Conservation (phyloP, 2,113 vertebrate genomes). For the Ariopsis seemanni region DNA sequence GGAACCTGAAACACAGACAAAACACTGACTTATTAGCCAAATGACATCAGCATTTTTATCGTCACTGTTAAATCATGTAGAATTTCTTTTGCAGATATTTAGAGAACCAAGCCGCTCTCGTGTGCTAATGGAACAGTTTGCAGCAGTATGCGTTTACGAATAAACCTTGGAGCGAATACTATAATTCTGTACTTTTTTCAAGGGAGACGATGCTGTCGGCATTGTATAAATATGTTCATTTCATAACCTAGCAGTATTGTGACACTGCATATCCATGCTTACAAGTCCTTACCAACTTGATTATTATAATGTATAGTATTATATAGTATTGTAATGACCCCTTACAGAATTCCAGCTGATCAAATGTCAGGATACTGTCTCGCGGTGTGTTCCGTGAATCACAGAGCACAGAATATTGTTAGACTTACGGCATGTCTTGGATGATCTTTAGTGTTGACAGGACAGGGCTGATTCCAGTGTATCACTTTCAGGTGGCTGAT, state of each 20-base stretch:
- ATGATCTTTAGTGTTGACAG: conserved; percentile 19
- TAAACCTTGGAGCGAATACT: background rate
- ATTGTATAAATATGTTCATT: background rate
- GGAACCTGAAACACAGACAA: conserved; percentile 47
- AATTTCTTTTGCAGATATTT: conserved; percentile 25
- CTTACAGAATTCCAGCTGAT: conserved; percentile 9
- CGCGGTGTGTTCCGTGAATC: conserved; percentile 18
- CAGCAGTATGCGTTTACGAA: background rate
- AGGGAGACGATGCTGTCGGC: background rate
- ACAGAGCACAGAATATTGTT: conserved; percentile 5
- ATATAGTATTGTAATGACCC: background rate
- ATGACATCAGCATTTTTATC: conserved; percentile 39
- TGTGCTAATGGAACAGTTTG: conserved; percentile 8
- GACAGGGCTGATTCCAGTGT: background rate
- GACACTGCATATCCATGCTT: background rate
- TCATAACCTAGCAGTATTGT: background rate
- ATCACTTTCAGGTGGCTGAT: conserved; percentile 39
- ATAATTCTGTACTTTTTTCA: background rate
- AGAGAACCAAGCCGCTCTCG: background rate
- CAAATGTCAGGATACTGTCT: conserved; percentile 2
- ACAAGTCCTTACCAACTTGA: background rate
- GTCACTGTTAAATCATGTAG: conserved; percentile 24
- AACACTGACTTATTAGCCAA: conserved; percentile 41
- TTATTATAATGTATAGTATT: background rate
- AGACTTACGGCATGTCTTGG: conserved; percentile 26